Evolutionary conservation across 2,113 vertebrate species (phyloP).

Genomic region (Charadrius vociferus): DNA sequence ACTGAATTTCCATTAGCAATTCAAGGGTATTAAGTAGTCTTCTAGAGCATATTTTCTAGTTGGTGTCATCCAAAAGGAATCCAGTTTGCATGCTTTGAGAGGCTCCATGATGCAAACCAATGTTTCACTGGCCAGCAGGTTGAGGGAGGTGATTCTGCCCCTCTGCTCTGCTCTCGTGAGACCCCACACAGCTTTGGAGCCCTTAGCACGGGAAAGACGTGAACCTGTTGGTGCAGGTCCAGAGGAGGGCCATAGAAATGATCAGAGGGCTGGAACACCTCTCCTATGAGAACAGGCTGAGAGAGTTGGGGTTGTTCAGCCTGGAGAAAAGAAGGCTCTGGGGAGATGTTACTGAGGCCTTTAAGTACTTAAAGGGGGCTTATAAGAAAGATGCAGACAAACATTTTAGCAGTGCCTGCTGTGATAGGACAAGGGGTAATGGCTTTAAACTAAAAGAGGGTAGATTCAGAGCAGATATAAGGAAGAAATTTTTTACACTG

Average conservation of each 20-base stretch:
- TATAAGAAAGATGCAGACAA: background rate
- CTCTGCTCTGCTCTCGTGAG: background rate
- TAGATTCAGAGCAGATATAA: background rate
- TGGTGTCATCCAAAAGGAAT: background rate
- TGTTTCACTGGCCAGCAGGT: background rate
- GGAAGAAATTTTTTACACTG: background rate
- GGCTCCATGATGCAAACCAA: background rate
- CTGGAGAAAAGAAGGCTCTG: background rate
- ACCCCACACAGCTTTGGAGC: too few species aligned
- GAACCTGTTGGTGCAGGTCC: rapidly evolving
- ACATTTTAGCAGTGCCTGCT: background rate
- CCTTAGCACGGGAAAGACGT: too few species aligned
- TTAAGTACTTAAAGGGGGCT: background rate
- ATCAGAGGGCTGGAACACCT: rapidly evolving
- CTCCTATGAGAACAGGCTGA: background rate
- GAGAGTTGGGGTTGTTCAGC: background rate
- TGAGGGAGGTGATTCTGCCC: rapidly evolving
- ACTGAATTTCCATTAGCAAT: background rate
- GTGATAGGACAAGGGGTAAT: background rate
- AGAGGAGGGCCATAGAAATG: background rate
- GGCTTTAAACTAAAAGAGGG: background rate
- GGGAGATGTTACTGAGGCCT: background rate
- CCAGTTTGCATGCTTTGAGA: background rate
- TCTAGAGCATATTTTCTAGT: background rate
- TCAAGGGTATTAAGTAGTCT: background rate